These are phyloP conservation scores for Takifugu flavidus DNA, from an alignment of 2,113 vertebrate species.

Conservation along the genomic window DNA sequence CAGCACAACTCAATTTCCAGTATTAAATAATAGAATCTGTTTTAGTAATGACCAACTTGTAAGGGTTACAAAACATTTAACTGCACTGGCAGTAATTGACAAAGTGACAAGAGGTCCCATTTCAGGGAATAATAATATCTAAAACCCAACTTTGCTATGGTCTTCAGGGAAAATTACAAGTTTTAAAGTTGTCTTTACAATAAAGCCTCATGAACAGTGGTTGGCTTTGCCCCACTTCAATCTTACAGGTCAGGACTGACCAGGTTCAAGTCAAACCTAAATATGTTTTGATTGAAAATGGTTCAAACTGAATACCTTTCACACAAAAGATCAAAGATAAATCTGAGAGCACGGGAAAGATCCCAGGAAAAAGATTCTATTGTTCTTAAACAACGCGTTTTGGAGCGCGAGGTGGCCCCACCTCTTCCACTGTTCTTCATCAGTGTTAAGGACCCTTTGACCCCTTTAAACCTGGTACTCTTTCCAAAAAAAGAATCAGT, in stretches of 20 bases:
- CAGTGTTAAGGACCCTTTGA: conserved; percentile 45
- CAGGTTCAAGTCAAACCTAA: background rate
- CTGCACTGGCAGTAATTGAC: too few species aligned
- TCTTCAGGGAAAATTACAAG: too few species aligned
- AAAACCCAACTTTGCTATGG: too few species aligned
- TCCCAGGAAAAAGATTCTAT: conserved; percentile 33
- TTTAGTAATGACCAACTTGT: too few species aligned
- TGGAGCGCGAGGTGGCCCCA: conserved; percentile 21
- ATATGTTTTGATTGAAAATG: background rate
- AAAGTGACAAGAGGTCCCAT: too few species aligned
- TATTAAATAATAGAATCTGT: background rate
- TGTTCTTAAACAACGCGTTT: conserved; percentile 55
- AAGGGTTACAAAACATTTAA: too few species aligned
- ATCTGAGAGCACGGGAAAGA: conserved; percentile 30
- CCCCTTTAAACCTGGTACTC: conserved; percentile 43
- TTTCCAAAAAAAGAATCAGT: conserved; percentile 38
- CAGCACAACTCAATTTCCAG: background rate
- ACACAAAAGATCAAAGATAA: conserved; percentile 34
- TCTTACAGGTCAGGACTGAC: background rate
- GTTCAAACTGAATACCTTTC: background rate
- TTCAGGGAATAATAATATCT: too few species aligned
- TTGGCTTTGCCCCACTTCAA: background rate
- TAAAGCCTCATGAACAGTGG: too few species aligned
- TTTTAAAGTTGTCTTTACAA: too few species aligned
- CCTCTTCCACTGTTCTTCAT: conserved; percentile 43